Percentiles rank a stretch among this genome's conserved stretches.
These are phyloP conservation scores for Sternarchorhynchus goeldii DNA, from an alignment of 2,797 vertebrate genomes.

Conservation along the genomic window DNA sequence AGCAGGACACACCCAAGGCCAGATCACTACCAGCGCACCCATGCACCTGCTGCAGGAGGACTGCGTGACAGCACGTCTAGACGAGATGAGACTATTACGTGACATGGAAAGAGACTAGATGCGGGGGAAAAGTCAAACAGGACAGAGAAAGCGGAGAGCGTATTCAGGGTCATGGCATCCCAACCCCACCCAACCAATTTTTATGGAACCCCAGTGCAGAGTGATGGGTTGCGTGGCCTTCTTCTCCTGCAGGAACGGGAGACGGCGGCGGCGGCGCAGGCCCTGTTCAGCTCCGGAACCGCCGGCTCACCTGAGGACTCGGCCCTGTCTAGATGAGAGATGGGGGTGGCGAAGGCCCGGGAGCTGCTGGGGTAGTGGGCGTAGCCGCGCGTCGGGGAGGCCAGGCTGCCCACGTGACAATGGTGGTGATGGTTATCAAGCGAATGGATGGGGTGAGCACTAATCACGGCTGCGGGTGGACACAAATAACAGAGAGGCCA, in stretches of 20 bases:
- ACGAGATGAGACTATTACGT: not conserved
- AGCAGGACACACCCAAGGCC: constrained; percentile 24
- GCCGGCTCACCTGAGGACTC: constrained; percentile 92
- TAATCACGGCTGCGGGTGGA: constrained; percentile 98
- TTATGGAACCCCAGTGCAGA: not conserved
- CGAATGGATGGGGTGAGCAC: constrained; percentile 99
- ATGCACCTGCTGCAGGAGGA: not conserved
- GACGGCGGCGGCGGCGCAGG: not conserved
- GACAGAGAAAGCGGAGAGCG: not conserved
- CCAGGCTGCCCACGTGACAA: constrained; percentile 99
- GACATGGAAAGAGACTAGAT: not conserved
- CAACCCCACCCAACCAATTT: no score
- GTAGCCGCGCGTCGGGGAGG: constrained; percentile 90
- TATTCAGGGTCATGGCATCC: no score
- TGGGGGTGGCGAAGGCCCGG: constrained; percentile 82
- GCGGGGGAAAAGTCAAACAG: not conserved
- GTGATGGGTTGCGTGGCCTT: not conserved
- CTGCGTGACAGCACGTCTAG: not conserved
- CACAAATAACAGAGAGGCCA: constrained; percentile 69
- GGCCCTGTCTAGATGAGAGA: constrained; percentile 95
- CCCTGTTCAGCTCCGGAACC: constrained; percentile 3
- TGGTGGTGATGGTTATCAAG: constrained; percentile 99
- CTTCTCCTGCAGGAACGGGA: not conserved
- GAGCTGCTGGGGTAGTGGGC: constrained; percentile 87
- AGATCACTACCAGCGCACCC: not conserved